Percentiles rank a stretch among this genome's conserved stretches.
These are phyloP conservation scores for Halictus quadricinctus DNA, from an alignment of 2,888 invertebrate genomes.

Conservation along the genomic window DNA sequence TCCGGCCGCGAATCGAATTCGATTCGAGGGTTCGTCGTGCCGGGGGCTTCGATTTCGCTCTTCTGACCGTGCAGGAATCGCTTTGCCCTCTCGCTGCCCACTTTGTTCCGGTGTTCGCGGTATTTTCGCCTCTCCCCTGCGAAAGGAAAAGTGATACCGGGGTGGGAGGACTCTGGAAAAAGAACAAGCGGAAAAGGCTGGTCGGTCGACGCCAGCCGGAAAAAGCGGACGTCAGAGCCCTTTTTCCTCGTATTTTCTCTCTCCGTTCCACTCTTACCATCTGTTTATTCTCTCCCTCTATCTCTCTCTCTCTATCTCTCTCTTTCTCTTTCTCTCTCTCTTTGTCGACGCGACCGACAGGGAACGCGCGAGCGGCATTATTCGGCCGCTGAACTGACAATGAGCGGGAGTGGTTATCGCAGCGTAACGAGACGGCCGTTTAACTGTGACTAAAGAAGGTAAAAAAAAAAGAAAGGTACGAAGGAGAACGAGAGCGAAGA, in stretches of 20 bases:
- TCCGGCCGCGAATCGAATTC: constrained; percentile 70
- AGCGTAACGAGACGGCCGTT: constrained; percentile 10
- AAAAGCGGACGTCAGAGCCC: constrained; percentile 12
- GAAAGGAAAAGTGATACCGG: constrained; percentile 28
- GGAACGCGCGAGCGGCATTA: not conserved
- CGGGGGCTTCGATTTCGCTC: constrained; percentile 31
- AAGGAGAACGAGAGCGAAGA: constrained; percentile 1
- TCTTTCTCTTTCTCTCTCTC: not conserved
- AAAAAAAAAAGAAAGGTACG: too few relatives aligned
- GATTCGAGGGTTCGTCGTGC: constrained; percentile 65
- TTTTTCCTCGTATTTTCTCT: not conserved
- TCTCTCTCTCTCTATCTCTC: not conserved
- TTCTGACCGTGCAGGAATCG: constrained; percentile 30
- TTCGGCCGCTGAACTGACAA: not conserved
- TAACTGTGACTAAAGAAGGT: not conserved
- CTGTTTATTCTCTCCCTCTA: not conserved
- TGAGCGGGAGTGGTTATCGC: not conserved
- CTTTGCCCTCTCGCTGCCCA: constrained; percentile 26
- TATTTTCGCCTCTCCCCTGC: not conserved
- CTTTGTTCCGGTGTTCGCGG: constrained; percentile 41
- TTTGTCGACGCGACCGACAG: not conserved
- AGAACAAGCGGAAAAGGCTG: not conserved
- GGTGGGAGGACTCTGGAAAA: not conserved
- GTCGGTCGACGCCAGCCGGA: not conserved
- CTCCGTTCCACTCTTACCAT: not conserved